Base-by-base conservation (phyloP, 2,113 vertebrate genomes). In the Oncorhynchus gorbuscha region DNA sequence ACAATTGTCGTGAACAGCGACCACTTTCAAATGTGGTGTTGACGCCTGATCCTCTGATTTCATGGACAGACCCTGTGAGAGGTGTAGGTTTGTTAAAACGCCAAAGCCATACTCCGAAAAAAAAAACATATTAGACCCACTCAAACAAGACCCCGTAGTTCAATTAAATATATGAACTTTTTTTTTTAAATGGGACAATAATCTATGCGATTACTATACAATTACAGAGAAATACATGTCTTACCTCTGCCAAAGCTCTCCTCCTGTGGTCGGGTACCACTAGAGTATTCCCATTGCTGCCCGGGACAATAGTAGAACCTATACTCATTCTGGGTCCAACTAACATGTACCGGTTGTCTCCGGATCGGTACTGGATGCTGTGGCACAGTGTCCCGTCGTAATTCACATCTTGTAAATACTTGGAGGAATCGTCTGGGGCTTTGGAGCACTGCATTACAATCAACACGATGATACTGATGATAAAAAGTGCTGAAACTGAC, bases 181-280 rank as follows among this genome's bases (percentile, higher is more conserved):
- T 51, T 28, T 28, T 28, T 28, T 28, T 28, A 18, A 61, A 20
- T 61, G 6, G 16, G 58, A 18, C 2, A 18, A 61, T 61, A 18
- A 35, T 13, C 30, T 13, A 39, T 14, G 22, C 13, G 22, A 28
- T 24, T 12, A 4, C 64, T 51, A 51, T 51, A 12, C 13, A 51
- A 51, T 28, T 28, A 66, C n/a, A 72, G 16, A n/a, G 22, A 58
- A 3, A 13, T 59, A 74, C 74, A 73, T 24, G 75, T 39, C 81
- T 76, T 83, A 76, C 81, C 81, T 83, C 77, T 64, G 30, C 79
- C 22, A 79, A 81, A 14, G 68, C 14, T 12, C 24, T n/a, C 69
- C 76, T 77, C 69, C 78, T 84, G 32, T 30, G 72, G 62, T 84
- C 84, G 5, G 82, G 72, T 45, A 86, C 64, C 22, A 88, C 82